Base-by-base conservation (phyloP, 2,888 invertebrate genomes). In the Pristionchus fissidentatus region DNA sequence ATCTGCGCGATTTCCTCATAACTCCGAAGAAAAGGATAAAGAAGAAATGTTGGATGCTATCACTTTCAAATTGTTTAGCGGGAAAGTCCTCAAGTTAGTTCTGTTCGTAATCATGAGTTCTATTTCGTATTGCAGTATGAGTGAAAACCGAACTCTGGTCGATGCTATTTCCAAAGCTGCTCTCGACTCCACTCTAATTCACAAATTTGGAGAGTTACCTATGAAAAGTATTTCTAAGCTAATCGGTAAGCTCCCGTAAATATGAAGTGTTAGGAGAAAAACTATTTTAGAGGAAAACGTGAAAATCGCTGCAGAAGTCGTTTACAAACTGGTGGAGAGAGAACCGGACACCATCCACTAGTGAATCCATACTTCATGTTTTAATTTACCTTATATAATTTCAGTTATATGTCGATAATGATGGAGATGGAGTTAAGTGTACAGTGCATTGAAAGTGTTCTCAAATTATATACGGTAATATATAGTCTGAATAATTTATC, bases 361-460 rank as follows among this genome's bases (percentile, higher is more conserved):
- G 73, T 73, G n/a, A 41, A 43, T 73, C 5, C 41, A 73, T 73
- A 62, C 19, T 49, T 49, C 49, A 49, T 62, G 2, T 32, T 13
- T 4, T 62, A 10, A 29, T 10, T 62, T 32, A 35, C 10, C 19
- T 22, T 55, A 29, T 5, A 62, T 29, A 29, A 62, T 62, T 55
- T 29, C 32, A 73, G 73, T 38, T 73, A 73, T n/a, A 73, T 73
- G 73, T 73, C 73, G n/a, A 73, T 73, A 15, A 41, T 73, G 43
- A 73, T 73, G 73, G 73, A 41, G 41, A 73, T 73, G 73, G 73
- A 73, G n/a, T 73, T 73, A 43, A 73, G 73, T 41, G 73, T 73
- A 4, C 43, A 41, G 8, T 73, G 41, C 41, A 73, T 73, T 13
- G 73, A 73, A 32, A 43, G 26, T 7, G 73, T 73, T 22, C 73